Evolutionary conservation across 2,797 vertebrate genomes (phyloP).

Genomic region (Pantherophis alleghaniensis): DNA sequence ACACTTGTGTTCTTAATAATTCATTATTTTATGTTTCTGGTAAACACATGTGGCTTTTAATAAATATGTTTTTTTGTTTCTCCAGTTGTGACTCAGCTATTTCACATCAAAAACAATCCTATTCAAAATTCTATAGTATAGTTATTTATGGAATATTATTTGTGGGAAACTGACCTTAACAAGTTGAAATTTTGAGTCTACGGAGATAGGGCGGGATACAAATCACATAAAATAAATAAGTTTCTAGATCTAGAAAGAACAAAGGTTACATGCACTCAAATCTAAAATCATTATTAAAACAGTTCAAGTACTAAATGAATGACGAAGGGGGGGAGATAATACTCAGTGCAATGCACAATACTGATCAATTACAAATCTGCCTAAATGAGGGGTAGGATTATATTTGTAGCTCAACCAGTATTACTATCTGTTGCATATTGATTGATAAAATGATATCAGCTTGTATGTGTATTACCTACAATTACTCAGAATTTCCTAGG

Average conservation of each 20-base stretch:
- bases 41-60: neutral
- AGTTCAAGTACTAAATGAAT: neutral
- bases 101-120: neutral
- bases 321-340: neutral
- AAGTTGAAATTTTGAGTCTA: neutral
- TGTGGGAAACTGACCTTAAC: neutral
- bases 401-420: neutral
- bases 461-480: neutral
- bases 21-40: neutral
- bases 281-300: neutral
- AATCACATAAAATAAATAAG: no score
- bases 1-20: neutral
- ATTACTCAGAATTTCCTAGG: slow-evolving; percentile 1
- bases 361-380: neutral
- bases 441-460: slow-evolving; percentile 29
- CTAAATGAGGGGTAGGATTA: neutral
- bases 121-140: neutral
- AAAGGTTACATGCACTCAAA: neutral
- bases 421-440: neutral
- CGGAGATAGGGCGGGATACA: no score
- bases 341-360: neutral
- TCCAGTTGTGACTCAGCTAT: neutral
- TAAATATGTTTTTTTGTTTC: neutral
- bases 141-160: neutral
- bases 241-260: neutral